Evolutionary conservation across 2,888 invertebrate species (phyloP).

Genomic region (Macaria notata): DNA sequence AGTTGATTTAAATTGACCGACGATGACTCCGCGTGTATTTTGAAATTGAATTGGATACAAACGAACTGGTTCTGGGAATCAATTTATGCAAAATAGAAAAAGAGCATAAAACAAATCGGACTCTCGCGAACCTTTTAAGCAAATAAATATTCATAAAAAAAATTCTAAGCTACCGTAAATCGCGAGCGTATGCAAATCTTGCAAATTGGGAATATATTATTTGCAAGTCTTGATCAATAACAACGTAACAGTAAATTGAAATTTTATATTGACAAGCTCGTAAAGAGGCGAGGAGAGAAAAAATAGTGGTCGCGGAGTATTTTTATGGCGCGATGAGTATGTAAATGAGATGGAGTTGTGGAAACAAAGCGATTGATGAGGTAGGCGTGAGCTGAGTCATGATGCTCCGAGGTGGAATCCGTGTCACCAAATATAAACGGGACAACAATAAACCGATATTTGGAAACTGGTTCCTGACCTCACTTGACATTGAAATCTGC

Average conservation of each 20-base stretch:
- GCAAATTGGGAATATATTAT: slow-evolving; percentile 17
- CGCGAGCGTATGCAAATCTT: slow-evolving; percentile 18
- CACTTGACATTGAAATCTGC: slow-evolving; percentile 29
- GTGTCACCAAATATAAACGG: slow-evolving; percentile 57
- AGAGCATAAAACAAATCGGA: slow-evolving; percentile 7
- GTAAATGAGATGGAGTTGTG: slow-evolving; percentile 45
- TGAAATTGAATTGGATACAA: slow-evolving; percentile 10
- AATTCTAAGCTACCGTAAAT: slow-evolving; percentile 18
- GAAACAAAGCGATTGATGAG: slow-evolving; percentile 37
- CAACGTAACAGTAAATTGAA: slow-evolving; percentile 28
- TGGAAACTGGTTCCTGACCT: slow-evolving; percentile 46
- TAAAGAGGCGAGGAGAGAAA: slow-evolving; percentile 32
- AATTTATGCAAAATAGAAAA: slow-evolving; percentile 19
- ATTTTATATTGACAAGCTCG: slow-evolving; percentile 33
- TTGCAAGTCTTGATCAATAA: slow-evolving; percentile 11
- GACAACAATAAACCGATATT: slow-evolving; percentile 50
- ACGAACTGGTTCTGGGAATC: slow-evolving; percentile 19
- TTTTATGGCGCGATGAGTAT: slow-evolving; percentile 50
- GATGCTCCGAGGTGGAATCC: slow-evolving; percentile 41
- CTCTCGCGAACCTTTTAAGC: slow-evolving; percentile 5
- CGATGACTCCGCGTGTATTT: slow-evolving; percentile 19
- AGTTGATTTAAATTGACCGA: slow-evolving; percentile 19
- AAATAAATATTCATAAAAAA: slow-evolving; percentile 14
- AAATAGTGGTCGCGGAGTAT: slow-evolving; percentile 36
- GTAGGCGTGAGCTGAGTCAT: slow-evolving; percentile 66